These are phyloP conservation scores for Euzetes globulus DNA, from an alignment of 2,888 invertebrate genomes.

Conservation along the genomic window DNA sequence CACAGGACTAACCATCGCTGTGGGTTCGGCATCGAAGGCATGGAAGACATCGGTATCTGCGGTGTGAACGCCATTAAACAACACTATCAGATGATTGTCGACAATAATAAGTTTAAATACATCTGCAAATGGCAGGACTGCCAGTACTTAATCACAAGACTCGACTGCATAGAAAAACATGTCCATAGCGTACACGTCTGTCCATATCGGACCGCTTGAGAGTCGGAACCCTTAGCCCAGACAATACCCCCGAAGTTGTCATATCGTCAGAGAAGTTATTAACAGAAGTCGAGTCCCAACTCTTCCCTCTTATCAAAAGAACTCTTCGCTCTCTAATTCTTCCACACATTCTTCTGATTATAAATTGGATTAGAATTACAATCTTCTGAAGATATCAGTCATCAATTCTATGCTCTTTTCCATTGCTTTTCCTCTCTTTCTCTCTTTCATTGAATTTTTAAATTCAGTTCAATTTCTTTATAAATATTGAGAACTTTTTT, in stretches of 20 bases:
- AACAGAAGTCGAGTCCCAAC: no score
- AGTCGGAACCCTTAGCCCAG: background rate
- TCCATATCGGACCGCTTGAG: background rate
- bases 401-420: no score
- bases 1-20: background rate
- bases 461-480: no score
- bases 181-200: constrained; percentile 6
- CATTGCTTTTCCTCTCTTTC: no score
- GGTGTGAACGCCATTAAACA: background rate
- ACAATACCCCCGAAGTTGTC: background rate
- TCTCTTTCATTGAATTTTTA: no score
- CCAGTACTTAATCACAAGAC: background rate
- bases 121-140: background rate
- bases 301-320: no score
- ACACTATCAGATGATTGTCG: constrained; percentile 11
- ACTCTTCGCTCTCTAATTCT: no score
- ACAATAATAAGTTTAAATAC: constrained; percentile 16
- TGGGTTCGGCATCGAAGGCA: constrained; percentile 15
- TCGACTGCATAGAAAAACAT: constrained; percentile 8
- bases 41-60: constrained; percentile 18
- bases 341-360: no score
- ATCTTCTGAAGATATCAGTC: no score
- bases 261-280: no score
- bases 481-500: no score
- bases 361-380: no score